Evolutionary conservation across 2,113 vertebrate genomes (phyloP).

Genomic region (Choloepus hoffmanni): DNA sequence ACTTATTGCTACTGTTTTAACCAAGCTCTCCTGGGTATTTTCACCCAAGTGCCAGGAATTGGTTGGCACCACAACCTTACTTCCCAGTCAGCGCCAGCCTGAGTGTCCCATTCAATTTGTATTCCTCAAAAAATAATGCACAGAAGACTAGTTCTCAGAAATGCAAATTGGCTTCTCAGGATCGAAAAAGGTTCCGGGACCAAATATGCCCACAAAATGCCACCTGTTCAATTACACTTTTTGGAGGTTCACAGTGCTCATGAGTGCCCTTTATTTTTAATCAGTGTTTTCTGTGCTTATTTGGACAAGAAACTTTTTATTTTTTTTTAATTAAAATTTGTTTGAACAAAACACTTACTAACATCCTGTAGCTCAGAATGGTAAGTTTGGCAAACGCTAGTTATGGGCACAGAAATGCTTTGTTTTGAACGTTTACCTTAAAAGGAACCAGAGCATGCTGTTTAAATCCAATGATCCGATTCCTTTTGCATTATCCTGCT

Average conservation of each 20-base stretch:
- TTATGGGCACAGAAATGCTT: background rate
- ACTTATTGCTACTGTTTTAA: background rate
- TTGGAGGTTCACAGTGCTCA: background rate
- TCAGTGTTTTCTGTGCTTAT: background rate
- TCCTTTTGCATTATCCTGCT: background rate
- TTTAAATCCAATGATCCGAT: background rate
- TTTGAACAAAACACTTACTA: background rate
- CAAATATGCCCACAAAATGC: background rate
- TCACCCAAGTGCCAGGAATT: background rate
- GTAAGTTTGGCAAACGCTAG: background rate
- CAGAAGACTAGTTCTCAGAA: background rate
- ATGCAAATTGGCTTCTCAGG: background rate
- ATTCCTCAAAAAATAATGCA: background rate
- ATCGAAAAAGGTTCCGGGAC: background rate
- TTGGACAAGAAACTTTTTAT: background rate
- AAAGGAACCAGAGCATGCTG: background rate
- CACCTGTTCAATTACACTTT: background rate
- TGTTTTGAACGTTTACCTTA: background rate
- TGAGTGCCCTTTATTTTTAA: background rate
- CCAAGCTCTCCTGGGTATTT: background rate
- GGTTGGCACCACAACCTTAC: background rate
- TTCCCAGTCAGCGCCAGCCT: background rate
- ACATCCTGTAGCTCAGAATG: background rate
- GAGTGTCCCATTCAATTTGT: background rate
- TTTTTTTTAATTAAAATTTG: background rate